Percentiles rank a stretch among this genome's conserved stretches.
Evolutionary conservation across 2,113 vertebrate species (phyloP).

Genomic region (Scomber japonicus): DNA sequence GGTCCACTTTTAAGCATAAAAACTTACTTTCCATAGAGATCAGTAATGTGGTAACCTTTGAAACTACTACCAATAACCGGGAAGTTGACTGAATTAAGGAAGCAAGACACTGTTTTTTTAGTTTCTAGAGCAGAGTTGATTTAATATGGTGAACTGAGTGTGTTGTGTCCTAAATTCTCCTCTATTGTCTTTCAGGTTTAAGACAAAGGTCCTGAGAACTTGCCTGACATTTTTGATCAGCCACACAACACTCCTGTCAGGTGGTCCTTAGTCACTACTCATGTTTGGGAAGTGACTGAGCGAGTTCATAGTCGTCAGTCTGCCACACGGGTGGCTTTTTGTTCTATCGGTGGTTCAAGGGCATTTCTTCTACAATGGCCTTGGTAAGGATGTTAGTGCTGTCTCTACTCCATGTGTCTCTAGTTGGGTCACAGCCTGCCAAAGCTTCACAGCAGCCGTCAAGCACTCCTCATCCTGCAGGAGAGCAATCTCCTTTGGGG

Average conservation of each 20-base stretch:
- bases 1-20: too few relatives aligned
- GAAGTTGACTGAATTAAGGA: background rate
- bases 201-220: constrained; percentile 11
- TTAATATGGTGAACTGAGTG: too few relatives aligned
- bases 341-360: constrained; percentile 6
- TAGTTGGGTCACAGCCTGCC: constrained; percentile 51
- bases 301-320: constrained; percentile 28
- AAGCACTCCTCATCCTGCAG: constrained; percentile 39
- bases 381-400: constrained; percentile 63
- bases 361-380: constrained; percentile 66
- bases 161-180: background rate
- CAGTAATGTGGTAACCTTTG: background rate
- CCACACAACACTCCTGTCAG: background rate
- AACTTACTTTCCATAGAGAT: too few relatives aligned
- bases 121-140: too few relatives aligned
- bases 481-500: constrained; percentile 57
- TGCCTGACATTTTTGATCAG: constrained; percentile 4
- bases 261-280: background rate
- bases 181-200: constrained; percentile 61
- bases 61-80: background rate
- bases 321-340: constrained; percentile 16
- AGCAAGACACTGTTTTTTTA: too few relatives aligned
- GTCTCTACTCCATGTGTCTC: constrained; percentile 52
- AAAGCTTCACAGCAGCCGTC: constrained; percentile 44
- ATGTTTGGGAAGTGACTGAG: constrained; percentile 31